These are phyloP conservation scores for Zaprionus obscuricornis DNA, from an alignment of 2,888 invertebrate genomes.

Conservation along the genomic window DNA sequence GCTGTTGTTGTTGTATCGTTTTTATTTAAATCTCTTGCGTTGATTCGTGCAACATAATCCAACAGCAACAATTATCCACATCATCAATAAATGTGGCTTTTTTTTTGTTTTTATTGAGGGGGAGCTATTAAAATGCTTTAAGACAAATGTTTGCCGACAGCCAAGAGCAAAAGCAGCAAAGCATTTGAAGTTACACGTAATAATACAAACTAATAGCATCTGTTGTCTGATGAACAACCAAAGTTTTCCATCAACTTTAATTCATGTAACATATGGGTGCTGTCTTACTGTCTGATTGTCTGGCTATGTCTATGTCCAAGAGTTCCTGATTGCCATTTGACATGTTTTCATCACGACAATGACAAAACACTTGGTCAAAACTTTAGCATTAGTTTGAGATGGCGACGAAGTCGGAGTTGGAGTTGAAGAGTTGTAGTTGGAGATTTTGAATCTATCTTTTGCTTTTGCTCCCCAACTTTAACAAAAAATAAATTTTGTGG, in stretches of 20 bases:
- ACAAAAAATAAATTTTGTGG: neutral
- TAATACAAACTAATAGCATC: conserved; percentile 36
- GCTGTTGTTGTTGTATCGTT: too few relatives aligned
- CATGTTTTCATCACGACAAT: conserved; percentile 53
- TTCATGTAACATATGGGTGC: conserved; percentile 37
- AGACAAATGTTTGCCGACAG: conserved; percentile 37
- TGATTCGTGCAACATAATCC: conserved; percentile 13
- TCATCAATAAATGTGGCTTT: conserved; percentile 35
- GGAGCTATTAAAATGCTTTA: conserved; percentile 23
- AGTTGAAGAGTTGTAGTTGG: too few relatives aligned
- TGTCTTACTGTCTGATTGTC: conserved; percentile 1
- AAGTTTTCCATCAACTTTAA: conserved; percentile 47
- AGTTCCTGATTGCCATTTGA: conserved; percentile 36
- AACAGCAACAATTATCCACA: conserved; percentile 28
- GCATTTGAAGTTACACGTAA: conserved; percentile 3
- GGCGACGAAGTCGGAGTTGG: too few relatives aligned
- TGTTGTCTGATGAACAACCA: conserved; percentile 30
- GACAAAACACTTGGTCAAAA: conserved; percentile 59
- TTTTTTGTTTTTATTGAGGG: too few relatives aligned
- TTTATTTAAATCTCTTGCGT: neutral
- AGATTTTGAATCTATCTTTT: conserved; percentile 8
- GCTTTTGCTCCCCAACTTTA: conserved; percentile 19
- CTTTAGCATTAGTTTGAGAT: conserved; percentile 27
- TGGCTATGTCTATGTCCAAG: too few relatives aligned
- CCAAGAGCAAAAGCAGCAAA: conserved; percentile 2